Base-by-base conservation (phyloP, 2,113 vertebrate genomes). In the Myrmecobius fasciatus region DNA sequence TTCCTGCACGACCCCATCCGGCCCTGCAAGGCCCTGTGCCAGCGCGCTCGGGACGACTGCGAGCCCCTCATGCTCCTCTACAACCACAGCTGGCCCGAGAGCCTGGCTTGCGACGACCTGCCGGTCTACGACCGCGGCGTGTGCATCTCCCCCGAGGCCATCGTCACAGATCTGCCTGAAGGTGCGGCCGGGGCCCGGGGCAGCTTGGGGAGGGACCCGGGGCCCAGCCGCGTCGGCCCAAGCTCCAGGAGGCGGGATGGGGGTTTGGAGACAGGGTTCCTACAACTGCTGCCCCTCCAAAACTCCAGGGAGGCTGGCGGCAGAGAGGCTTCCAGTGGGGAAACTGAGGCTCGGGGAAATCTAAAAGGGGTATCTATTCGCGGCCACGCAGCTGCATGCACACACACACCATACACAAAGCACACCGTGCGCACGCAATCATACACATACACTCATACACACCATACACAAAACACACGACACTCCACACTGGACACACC, bases 51-150 rank as follows among this genome's bases (percentile, higher is more conserved):
- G n/a, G 98, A 98, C 91, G 98, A 98, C 96, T 99, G 99, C 92
- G 98, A 99, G 96, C 99, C 99, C 60, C 98, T 99, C 96, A 98
- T 99, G 98, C 98, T 98, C 91, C 98, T 97, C 51, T 99, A 99
- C 97, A 99, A 99, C 96, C 98, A 99, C 97, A 98, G 98, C 97
- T 99, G 99, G 99, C 99, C 99, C 5, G 98, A 98, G 91, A 99
- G 97, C 97, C 97, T 99, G 54, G 98, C 98, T 91, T 99, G 99
- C 97, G 98, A 98, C 1, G 98, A 99, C 67, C 98, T 99, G 83
- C 99, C 99, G 0, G 98, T 99, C 92, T 99, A 99, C 43, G 99
- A 99, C 93, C 98, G 99, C 1, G 99, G 98, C 0, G 99, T 99
- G 83, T 99, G 99, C 98, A 99, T 99, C 97, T 98, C 99, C 2